Evolutionary conservation across 2,888 invertebrate species (phyloP), one percentile per base, ranked within the genome.

Genomic region (Caenorhabditis becei): DNA sequence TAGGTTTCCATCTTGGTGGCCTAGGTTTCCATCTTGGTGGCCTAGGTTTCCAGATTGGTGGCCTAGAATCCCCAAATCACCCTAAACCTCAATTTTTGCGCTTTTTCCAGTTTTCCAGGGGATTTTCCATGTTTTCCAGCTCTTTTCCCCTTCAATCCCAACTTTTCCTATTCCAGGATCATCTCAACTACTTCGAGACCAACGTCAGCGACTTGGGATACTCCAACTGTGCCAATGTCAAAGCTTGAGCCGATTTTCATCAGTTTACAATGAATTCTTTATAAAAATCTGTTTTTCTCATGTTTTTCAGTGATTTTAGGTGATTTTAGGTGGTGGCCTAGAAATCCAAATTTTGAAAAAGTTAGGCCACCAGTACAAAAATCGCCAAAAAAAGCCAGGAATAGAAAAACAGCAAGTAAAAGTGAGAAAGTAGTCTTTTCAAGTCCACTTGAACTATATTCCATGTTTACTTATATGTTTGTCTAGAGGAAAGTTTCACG

Each of bases 131-230:
- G 32, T 32, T 32, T 32, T 32, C 49, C 18, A 18, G 5, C 7
- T 41, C 37, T 23, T 20, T 37, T 20, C 18, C 16, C 41, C 5
- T 41, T 44, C 18, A 28, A 47, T 5, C 20, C 20, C 18, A 28
- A 16, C 28, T 37, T n/a, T 28, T 14, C 23, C 5, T 1, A 47
- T 51, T 78, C n/a, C 44, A 79, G 61, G 87, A 84, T 51, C 86
- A 86, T 75, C 80, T 84, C 37, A 51, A 83, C 63, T 86, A 86
- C 66, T 86, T 80, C 62, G 59, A 77, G 49, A 16, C 51, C 11
- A 41, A 83, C 44, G 75, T 84, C 44, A 79, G 81, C 47, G 77
- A 79, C 23, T 63, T 78, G 51, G 84, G 84, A 23, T 75, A 81
- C 53, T 58, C 62, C 11, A 80, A 80, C 58, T 84, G 84, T 24